These are phyloP conservation scores for Phacellophora camtschatica DNA, from an alignment of 30 jellyfish, hydroid and myxozoan genomes.

Conservation along the genomic window DNA sequence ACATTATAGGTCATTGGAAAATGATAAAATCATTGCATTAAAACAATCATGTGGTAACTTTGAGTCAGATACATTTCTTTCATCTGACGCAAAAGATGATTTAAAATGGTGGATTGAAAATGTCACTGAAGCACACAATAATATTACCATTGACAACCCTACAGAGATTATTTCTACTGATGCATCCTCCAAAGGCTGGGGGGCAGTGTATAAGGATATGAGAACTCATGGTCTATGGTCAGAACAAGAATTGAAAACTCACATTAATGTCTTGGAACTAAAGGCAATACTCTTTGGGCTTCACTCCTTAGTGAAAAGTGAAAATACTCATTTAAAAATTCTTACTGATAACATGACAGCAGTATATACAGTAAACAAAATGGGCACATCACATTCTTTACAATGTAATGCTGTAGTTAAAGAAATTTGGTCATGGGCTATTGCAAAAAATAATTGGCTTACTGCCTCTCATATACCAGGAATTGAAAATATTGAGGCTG, in stretches of 20 bases:
- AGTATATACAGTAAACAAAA: background rate
- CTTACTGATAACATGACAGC: constrained; percentile 38
- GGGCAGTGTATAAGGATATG: too few relatives aligned
- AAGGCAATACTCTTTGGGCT: constrained; percentile 29
- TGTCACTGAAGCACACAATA: background rate
- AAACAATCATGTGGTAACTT: background rate
- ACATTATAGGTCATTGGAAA: constrained; percentile 21
- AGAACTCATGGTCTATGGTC: background rate
- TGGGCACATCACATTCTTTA: constrained; percentile 43
- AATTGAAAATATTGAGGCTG: constrained; percentile 25
- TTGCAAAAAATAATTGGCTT: constrained; percentile 2
- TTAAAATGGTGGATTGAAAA: constrained; percentile 16
- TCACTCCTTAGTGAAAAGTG: background rate
- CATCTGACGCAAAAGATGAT: background rate
- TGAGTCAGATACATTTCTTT: background rate
- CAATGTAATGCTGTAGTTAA: background rate
- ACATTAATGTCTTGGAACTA: constrained; percentile 10
- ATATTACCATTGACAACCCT: background rate
- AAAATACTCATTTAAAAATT: background rate
- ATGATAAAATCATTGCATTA: background rate
- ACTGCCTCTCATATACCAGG: constrained; percentile 50
- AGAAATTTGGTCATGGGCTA: constrained; percentile 27
- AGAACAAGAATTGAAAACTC: background rate
- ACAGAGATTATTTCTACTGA: background rate
- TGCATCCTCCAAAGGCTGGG: constrained; percentile 34